phyloP scores from a whole-genome alignment of 2,888 invertebrate species.

The Drosophila parthenogenetica region DNA sequence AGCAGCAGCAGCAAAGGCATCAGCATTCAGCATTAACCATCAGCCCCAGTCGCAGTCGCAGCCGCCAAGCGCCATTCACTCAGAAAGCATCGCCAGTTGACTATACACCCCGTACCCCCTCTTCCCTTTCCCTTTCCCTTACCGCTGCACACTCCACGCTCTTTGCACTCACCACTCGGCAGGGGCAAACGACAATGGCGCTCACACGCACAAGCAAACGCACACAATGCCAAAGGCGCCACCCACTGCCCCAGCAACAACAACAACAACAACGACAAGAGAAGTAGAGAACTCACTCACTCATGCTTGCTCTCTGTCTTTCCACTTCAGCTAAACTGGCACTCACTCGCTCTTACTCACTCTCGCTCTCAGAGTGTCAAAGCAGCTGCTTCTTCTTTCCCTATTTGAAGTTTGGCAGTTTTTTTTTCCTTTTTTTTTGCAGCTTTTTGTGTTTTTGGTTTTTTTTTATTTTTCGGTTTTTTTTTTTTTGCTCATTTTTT shows the following conservation, averaged over 20 bases:
- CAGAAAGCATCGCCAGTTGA: conserved; percentile 27
- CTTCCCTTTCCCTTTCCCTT: too few species aligned
- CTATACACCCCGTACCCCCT: not conserved
- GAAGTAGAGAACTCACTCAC: conserved; percentile 3
- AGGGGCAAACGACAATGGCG: conserved; percentile 56
- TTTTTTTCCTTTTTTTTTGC: conserved; percentile 36
- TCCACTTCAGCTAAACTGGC: conserved; percentile 2
- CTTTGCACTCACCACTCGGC: not conserved
- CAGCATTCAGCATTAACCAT: conserved; percentile 12
- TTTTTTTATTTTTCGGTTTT: conserved; percentile 1
- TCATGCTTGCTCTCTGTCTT: conserved; percentile 15
- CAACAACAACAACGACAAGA: conserved; percentile 5
- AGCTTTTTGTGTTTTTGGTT: conserved; percentile 39
- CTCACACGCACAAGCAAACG: conserved; percentile 36
- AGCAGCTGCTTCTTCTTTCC: conserved; percentile 44
- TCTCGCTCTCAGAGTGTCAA: conserved; percentile 52
- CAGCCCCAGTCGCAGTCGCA: conserved; percentile 31
- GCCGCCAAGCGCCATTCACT: conserved; percentile 49
- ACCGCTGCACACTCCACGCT: not conserved
- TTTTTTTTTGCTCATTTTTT: conserved; percentile 58
- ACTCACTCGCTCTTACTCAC: conserved; percentile 30
- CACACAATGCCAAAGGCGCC: conserved; percentile 51
- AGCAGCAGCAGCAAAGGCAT: conserved; percentile 12
- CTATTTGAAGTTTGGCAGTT: conserved; percentile 56
- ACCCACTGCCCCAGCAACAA: conserved; percentile 57